Evolutionary conservation across 2,113 vertebrate genomes (phyloP).

Genomic region (Platichthys stellatus): DNA sequence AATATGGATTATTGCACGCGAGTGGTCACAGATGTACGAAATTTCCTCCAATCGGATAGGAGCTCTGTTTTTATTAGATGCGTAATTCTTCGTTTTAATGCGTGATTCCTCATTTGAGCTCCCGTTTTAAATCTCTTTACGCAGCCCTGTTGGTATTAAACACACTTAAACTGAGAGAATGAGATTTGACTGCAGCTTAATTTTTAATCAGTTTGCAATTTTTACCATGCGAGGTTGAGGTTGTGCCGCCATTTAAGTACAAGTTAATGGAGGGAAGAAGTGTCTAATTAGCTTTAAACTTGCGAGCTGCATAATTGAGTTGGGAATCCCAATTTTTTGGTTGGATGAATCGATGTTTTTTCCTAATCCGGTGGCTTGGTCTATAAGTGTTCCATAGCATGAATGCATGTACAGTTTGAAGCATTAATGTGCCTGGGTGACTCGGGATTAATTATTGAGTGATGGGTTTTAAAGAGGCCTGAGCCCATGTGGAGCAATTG

Average conservation of each 20-base stretch:
- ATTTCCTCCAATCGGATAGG: too few species aligned
- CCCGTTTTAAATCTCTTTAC: background rate
- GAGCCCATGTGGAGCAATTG: background rate
- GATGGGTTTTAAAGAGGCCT: background rate
- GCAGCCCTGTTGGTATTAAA: background rate
- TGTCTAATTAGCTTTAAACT: constrained; percentile 49
- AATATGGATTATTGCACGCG: constrained; percentile 2
- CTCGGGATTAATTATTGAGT: constrained; percentile 14
- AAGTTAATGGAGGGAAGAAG: constrained; percentile 41
- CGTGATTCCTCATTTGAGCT: background rate
- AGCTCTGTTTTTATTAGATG: too few species aligned
- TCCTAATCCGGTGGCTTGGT: constrained; percentile 8
- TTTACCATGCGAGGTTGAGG: background rate
- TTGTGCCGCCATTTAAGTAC: background rate
- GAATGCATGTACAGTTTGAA: background rate
- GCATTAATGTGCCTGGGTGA: background rate
- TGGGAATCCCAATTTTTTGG: constrained; percentile 48
- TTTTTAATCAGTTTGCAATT: constrained; percentile 16
- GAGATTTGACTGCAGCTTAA: background rate
- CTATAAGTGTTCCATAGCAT: background rate
- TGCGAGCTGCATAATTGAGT: constrained; percentile 50
- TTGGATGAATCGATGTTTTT: constrained; percentile 35
- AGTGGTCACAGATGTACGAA: constrained; percentile 36
- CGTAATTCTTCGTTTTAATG: background rate
- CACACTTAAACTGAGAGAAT: constrained; percentile 5